Base-by-base conservation (phyloP, 2,888 invertebrate genomes). In the Operophtera brumata region DNA sequence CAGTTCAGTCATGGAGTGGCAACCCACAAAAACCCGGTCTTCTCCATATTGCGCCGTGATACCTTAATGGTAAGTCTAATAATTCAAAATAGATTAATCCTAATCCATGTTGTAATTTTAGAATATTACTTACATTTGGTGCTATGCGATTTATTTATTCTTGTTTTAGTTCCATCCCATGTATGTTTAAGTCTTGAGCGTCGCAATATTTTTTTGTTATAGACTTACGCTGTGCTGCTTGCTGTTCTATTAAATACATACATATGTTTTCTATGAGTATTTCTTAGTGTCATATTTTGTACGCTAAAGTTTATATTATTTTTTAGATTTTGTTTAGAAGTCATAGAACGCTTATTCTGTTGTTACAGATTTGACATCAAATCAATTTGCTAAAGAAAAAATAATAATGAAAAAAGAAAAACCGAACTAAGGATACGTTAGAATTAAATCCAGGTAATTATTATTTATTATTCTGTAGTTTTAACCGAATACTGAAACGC, bases 261-360 rank as follows among this genome's bases (percentile, higher is more conserved):
- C 4, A 20, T 28, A 20, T n/a, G n/a, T n/a, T n/a, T 50, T 54
- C 36, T 36, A 47, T 46, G 46, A 9, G 9, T 4, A 25, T 25
- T 40, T n/a, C n/a, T 13, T 41, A 26, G n/a, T 34, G 6, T 34
- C 11, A n/a, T 30, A 6, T 20, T 39, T 25, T 14, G n/a, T 14
- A 14, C 1, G 6, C 9, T 20, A 20, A 1, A 6, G 5, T 32
- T 8, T 14, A 6, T 12, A 26, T 26, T 26, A 7, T 13, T 46
- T 37, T 6, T 9, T 35, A 36, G 11, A 10, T 26, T 41, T 32
- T 32, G 5, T 20, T 30, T 3, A 28, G 32, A 60, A 53, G 49
- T 73, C 64, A 72, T 73, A 68, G 60, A 71, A 66, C 48, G 36
- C 20, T 55, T 70, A 77, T 64, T 82, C 76, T 64, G 57, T 78